phyloP scores from a whole-genome alignment of 2,888 invertebrate genomes.

The Drosophila heteroneura region DNA sequence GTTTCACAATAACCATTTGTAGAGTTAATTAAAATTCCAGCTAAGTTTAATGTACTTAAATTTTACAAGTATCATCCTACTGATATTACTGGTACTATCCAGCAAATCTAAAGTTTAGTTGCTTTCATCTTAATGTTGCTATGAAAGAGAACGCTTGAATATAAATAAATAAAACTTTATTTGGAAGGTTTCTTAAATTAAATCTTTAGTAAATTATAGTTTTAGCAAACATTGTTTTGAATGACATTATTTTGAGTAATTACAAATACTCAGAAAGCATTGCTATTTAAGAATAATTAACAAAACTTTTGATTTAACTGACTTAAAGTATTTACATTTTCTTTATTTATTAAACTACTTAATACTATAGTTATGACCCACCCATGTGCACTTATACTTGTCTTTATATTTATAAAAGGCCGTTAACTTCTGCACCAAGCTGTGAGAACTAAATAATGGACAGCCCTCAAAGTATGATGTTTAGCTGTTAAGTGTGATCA shows the following conservation, averaged over 20 bases:
- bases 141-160: not conserved
- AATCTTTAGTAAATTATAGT: not conserved
- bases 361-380: not conserved
- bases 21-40: slow-evolving; percentile 29
- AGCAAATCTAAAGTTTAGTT: not conserved
- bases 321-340: not conserved
- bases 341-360: not conserved
- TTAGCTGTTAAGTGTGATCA: not conserved
- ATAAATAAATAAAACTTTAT: not conserved
- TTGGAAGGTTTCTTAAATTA: not conserved
- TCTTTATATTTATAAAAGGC: not conserved
- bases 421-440: not conserved
- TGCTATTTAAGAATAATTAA: not conserved
- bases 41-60: not conserved
- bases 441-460: not conserved
- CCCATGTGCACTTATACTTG: not conserved
- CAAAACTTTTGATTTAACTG: not conserved
- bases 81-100: not conserved
- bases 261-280: not conserved
- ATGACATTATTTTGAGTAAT: not conserved
- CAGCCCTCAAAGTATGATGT: not conserved
- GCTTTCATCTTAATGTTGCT: not conserved
- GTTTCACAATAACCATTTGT: not conserved
- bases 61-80: not conserved
- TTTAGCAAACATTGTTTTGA: not conserved